Conservation (phyloP, 2,888 invertebrate genomes). For the Epirrhoe alternata region DNA sequence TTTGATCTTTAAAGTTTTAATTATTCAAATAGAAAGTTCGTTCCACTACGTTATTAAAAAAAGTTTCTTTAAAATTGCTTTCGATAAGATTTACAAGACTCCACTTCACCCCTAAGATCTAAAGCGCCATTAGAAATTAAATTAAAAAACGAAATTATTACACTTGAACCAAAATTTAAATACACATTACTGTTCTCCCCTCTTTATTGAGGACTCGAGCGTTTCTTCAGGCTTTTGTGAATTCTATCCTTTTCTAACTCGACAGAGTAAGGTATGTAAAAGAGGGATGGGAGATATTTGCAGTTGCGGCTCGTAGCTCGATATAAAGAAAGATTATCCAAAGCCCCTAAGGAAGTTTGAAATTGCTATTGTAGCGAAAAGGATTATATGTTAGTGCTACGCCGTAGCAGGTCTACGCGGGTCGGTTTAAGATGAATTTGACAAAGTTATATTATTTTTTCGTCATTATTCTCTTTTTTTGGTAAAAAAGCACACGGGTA, state of each 20-base stretch:
- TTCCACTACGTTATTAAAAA: conserved; percentile 30
- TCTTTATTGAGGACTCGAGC: conserved; percentile 81
- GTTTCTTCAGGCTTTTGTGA: conserved; percentile 67
- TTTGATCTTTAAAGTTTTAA: conserved; percentile 16
- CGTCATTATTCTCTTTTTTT: neutral
- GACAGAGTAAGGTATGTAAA: conserved; percentile 39
- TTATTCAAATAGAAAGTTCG: conserved; percentile 38
- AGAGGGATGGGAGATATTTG: conserved; percentile 58
- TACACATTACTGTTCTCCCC: conserved; percentile 81
- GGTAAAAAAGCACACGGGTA: neutral
- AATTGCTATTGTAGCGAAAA: conserved; percentile 86
- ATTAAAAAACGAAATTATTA: conserved; percentile 84
- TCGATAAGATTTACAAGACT: conserved; percentile 58
- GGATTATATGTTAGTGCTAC: conserved; percentile 86
- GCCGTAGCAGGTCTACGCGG: conserved; percentile 75
- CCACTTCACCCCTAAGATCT: conserved; percentile 66
- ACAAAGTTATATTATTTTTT: neutral
- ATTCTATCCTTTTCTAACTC: conserved; percentile 54
- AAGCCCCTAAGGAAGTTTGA: conserved; percentile 86
- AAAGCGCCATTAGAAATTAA: conserved; percentile 80
- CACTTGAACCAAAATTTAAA: conserved; percentile 84
- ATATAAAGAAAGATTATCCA: conserved; percentile 86
- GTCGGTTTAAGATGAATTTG: conserved; percentile 64
- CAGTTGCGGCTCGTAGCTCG: conserved; percentile 74
- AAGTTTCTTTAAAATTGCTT: conserved; percentile 55